Percentiles rank a stretch among this genome's conserved stretches.
Conservation (phyloP, 1,140 invertebrate genomes). For the Leptonema lineaticorne region DNA sequence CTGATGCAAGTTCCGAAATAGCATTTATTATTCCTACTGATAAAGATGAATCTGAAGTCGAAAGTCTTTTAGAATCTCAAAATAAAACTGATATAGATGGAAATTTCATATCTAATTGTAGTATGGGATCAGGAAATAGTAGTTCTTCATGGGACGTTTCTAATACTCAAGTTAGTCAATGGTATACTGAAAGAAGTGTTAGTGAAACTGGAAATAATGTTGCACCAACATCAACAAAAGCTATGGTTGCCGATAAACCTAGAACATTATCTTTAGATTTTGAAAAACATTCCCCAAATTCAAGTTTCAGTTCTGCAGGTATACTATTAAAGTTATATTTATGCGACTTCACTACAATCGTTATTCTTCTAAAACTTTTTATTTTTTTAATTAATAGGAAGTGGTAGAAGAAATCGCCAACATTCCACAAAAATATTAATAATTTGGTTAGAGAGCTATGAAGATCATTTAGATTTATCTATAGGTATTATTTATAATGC, state of each 20-base stretch:
- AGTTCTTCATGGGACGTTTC: constrained; percentile 53
- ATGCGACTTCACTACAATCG: background rate
- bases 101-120: constrained; percentile 49
- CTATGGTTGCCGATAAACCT: constrained; percentile 51
- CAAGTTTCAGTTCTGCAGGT: constrained; percentile 51
- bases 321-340: constrained; percentile 23
- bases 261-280: constrained; percentile 71
- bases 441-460: constrained; percentile 93
- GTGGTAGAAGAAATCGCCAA: constrained; percentile 61
- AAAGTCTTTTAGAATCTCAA: constrained; percentile 41
- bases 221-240: constrained; percentile 43
- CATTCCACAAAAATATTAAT: constrained; percentile 84
- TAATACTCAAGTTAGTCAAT: constrained; percentile 40
- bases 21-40: constrained; percentile 90
- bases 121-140: constrained; percentile 37
- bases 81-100: constrained; percentile 52
- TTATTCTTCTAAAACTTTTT: background rate
- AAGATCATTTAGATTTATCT: constrained; percentile 89
- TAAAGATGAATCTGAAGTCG: constrained; percentile 48
- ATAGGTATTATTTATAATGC: constrained; percentile 59
- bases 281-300: constrained; percentile 54
- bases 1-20: constrained; percentile 92
- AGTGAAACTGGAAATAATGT: constrained; percentile 51
- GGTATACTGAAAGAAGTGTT: constrained; percentile 63
- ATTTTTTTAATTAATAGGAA: constrained; percentile 46